A percentile compares a stretch with the other conserved stretches of the same genome.
Conservation (phyloP, 2,113 vertebrate species). For the Pachypanchax playfairii region DNA sequence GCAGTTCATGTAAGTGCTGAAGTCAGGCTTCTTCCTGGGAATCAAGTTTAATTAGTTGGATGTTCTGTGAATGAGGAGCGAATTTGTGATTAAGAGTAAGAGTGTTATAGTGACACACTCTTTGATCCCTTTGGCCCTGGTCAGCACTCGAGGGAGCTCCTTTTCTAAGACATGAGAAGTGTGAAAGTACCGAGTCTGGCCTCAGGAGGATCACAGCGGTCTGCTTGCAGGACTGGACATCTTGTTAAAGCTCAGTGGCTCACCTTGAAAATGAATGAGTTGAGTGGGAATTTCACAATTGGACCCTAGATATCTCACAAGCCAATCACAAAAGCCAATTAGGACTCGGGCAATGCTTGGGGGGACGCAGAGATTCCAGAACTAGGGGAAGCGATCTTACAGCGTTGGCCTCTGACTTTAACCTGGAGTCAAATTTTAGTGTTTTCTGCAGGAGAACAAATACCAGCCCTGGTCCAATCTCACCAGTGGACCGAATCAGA, state of each 20-base stretch:
- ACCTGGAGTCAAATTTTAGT: conserved; percentile 60
- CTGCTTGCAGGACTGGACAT: conserved; percentile 63
- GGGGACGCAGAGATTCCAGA: conserved; percentile 69
- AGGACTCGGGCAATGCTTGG: conserved; percentile 67
- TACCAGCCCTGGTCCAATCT: conserved; percentile 70
- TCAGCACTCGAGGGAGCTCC: conserved; percentile 57
- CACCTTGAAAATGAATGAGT: conserved; percentile 73
- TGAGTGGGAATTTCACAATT: conserved; percentile 72
- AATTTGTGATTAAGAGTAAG: conserved; percentile 62
- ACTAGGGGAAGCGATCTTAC: conserved; percentile 68
- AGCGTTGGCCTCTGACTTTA: conserved; percentile 53
- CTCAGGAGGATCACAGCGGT: conserved; percentile 70
- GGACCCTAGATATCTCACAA: conserved; percentile 73
- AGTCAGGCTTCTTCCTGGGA: conserved; percentile 41
- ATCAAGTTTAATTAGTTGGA: conserved; percentile 66
- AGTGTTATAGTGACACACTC: conserved; percentile 53
- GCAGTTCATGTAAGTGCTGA: conserved; percentile 39
- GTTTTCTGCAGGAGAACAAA: conserved; percentile 65
- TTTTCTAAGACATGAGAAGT: conserved; percentile 54
- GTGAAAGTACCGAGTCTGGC: conserved; percentile 71
- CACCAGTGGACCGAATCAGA: conserved; percentile 67
- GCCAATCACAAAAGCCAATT: conserved; percentile 84
- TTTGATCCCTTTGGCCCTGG: conserved; percentile 58
- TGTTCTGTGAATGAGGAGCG: conserved; percentile 47
- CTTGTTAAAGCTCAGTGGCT: conserved; percentile 74